Base-by-base conservation (phyloP, 2,797 vertebrate genomes). In the Allobates femoralis region DNA sequence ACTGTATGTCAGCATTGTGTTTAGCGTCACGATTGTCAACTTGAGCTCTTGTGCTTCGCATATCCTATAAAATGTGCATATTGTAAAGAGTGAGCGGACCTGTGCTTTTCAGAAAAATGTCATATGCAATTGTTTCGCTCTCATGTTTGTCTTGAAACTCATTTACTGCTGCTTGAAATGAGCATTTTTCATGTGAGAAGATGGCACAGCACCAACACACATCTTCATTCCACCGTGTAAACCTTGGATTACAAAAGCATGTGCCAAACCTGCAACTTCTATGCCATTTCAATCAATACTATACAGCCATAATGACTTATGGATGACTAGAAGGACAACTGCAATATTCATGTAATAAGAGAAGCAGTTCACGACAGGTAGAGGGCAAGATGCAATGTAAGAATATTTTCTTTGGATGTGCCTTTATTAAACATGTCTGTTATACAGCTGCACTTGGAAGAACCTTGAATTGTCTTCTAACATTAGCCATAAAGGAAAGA, bases 341-440 rank as follows among this genome's bases (percentile, higher is more conserved):
- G 77, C 23, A 78, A 32, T 12, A 56, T 30, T 21, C 32, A 2
- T 34, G 26, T 51, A 28, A n/a, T 46, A 74, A 74, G 69, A 76
- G 28, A 55, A 32, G 28, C 10, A 32, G 51, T 55, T 32, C 18
- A 23, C 46, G 37, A 73, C 51, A 76, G 7, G 41, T 30, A 30
- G 21, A 26, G 19, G n/a, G 4, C n/a, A 62, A 16, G 78, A 28
- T 79, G 56, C 77, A 58, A 79, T 34, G 55, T 28, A 66, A 50
- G 37, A 46, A 37, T n/a, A 60, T 64, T 64, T 34, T 69, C 18
- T 60, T 50, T 76, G 32, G 32, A 75, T 83, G 69, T 83, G 53
- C 69, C 55, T 75, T 83, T 83, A 41, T 75, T 30, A 60, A 75
- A 46, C 32, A 58, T 60, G 26, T 34, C 50, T 51, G 37, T 81